Conservation (phyloP, 2,888 invertebrate species). For the Alentia gelatinosa region DNA sequence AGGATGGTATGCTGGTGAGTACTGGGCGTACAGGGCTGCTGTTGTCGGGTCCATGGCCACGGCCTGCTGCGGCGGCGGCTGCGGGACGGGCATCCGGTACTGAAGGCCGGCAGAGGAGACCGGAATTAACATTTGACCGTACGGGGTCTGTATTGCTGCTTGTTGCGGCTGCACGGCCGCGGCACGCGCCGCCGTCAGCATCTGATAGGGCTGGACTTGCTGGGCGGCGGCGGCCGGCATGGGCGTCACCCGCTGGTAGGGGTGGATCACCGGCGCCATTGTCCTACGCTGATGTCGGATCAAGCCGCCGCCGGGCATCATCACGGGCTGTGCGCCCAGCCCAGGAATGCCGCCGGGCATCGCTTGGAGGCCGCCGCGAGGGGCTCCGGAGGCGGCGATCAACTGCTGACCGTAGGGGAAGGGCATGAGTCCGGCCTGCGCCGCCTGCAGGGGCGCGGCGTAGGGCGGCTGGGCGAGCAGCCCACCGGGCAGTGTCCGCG, state of each 20-base stretch:
- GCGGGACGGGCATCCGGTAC: neutral
- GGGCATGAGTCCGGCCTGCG: slow-evolving; percentile 42
- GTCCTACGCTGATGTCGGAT: slow-evolving; percentile 8
- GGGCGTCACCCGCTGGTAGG: slow-evolving; percentile 30
- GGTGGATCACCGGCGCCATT: neutral
- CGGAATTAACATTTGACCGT: slow-evolving; percentile 28
- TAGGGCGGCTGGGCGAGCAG: neutral
- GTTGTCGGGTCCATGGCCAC: slow-evolving; percentile 30
- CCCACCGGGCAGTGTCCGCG: neutral
- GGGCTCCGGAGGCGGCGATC: neutral
- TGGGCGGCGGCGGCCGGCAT: neutral
- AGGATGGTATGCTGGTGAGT: neutral
- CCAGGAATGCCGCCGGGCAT: neutral
- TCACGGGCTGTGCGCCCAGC: neutral
- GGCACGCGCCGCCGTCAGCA: slow-evolving; percentile 6
- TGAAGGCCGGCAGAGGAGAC: neutral
- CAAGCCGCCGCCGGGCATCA: neutral
- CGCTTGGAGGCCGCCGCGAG: neutral
- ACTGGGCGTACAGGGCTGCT: slow-evolving; percentile 35
- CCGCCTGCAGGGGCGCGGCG: neutral
- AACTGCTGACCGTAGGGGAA: slow-evolving; percentile 9
- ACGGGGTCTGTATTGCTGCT: neutral
- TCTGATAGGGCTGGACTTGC: neutral
- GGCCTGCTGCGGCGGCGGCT: neutral
- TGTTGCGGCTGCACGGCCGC: neutral